phyloP scores from a whole-genome alignment of 2,797 vertebrate species.

The Vireo griseus region DNA sequence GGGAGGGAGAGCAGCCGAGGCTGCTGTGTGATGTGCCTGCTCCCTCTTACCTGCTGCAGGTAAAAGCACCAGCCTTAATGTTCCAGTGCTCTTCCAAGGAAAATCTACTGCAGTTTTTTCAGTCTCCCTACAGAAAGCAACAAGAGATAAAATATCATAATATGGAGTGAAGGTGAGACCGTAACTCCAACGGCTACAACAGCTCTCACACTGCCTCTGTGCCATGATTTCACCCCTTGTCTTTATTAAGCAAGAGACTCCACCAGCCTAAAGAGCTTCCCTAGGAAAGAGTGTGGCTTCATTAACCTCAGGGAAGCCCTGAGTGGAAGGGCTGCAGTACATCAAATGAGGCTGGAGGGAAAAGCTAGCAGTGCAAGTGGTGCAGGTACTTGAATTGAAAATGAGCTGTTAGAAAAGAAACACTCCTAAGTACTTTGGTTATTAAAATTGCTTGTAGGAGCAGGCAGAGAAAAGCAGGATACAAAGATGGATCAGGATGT shows the following conservation, averaged over 20 bases:
- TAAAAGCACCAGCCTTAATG: not conserved
- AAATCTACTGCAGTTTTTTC: not conserved
- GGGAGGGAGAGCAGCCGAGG: not conserved
- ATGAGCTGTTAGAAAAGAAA: not conserved
- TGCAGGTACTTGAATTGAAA: not conserved
- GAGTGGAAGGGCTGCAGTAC: not conserved
- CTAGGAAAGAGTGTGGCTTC: not conserved
- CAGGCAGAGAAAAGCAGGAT: not conserved
- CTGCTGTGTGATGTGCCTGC: fast-evolving
- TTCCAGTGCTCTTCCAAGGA: not conserved
- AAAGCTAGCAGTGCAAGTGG: not conserved
- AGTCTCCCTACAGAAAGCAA: not conserved
- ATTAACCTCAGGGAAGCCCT: not conserved
- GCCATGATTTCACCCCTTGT: not conserved
- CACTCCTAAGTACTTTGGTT: not conserved
- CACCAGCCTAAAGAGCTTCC: not conserved
- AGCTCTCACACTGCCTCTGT: not conserved
- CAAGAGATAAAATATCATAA: not conserved
- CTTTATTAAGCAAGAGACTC: not conserved
- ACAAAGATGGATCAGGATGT: not conserved
- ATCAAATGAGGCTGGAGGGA: not conserved
- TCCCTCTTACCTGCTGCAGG: not conserved
- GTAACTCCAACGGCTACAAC: not conserved
- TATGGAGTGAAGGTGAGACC: not conserved
- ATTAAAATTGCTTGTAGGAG: not conserved